phyloP scores from a whole-genome alignment of 2,113 vertebrate genomes.

The Osmerus mordax region DNA sequence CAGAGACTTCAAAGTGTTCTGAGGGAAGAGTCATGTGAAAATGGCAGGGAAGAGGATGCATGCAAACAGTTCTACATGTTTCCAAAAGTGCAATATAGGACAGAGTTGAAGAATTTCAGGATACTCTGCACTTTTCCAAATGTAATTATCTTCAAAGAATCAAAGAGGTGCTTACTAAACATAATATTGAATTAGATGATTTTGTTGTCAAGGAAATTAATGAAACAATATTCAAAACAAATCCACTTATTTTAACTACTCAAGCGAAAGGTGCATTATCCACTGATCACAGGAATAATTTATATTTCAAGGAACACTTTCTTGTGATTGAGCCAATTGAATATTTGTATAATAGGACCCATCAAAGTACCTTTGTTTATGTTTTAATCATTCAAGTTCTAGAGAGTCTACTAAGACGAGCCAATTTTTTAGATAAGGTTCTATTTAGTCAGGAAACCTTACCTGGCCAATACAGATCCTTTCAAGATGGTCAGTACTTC shows the following conservation, averaged over 20 bases:
- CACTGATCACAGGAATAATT: slow-evolving; percentile 29
- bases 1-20: slow-evolving; percentile 4
- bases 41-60: not conserved
- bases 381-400: slow-evolving; percentile 24
- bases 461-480: slow-evolving; percentile 13
- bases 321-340: slow-evolving; percentile 26
- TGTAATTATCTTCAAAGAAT: slow-evolving; percentile 11
- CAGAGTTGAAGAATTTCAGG: slow-evolving; percentile 27
- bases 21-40: not conserved
- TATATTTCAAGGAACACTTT: slow-evolving; percentile 31
- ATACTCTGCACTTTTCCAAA: slow-evolving; percentile 22
- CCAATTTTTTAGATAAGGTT: slow-evolving; percentile 17
- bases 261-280: slow-evolving; percentile 14
- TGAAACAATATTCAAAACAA: slow-evolving; percentile 17
- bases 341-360: slow-evolving; percentile 11
- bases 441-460: slow-evolving; percentile 1
- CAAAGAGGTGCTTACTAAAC: not conserved
- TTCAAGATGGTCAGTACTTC: slow-evolving; percentile 36
- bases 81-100: slow-evolving; percentile 24
- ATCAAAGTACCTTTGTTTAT: slow-evolving; percentile 13
- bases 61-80: slow-evolving; percentile 37
- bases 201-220: slow-evolving; percentile 27
- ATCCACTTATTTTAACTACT: slow-evolving; percentile 7
- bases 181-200: slow-evolving; percentile 17
- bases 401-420: slow-evolving; percentile 13